phyloP scores from a whole-genome alignment of 2,113 vertebrate genomes.

The Polyodon spathula region DNA sequence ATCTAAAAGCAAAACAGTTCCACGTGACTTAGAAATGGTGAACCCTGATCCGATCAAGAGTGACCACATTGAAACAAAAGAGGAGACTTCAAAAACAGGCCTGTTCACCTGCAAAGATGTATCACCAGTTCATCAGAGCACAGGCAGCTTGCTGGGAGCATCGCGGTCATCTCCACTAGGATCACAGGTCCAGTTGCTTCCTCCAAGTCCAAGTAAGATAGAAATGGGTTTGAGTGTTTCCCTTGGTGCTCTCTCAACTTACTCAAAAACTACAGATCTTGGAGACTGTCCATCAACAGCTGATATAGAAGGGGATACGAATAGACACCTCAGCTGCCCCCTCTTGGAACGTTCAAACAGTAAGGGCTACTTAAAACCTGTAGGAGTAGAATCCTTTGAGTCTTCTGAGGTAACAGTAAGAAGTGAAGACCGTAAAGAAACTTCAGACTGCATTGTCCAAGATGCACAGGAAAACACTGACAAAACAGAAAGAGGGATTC shows the following conservation, averaged over 20 bases:
- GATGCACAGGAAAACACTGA: constrained; percentile 17
- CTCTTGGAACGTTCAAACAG: constrained; percentile 69
- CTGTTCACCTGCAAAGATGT: constrained; percentile 24
- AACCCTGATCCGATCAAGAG: constrained; percentile 20
- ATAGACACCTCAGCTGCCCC: constrained; percentile 69
- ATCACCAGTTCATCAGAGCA: constrained; percentile 47
- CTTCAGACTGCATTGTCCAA: constrained; percentile 22
- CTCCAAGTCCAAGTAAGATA: constrained; percentile 37
- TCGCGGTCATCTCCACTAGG: constrained; percentile 32
- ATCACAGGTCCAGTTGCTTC: constrained; percentile 45
- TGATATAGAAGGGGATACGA: constrained; percentile 39
- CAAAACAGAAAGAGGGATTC: constrained; percentile 27
- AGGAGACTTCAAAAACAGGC: constrained; percentile 17
- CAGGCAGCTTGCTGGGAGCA: constrained; percentile 52
- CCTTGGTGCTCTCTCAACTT: constrained; percentile 51
- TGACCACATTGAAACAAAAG: constrained; percentile 26
- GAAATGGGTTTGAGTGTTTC: constrained; percentile 51
- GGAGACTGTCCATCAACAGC: constrained; percentile 46
- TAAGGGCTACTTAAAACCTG: constrained; percentile 86
- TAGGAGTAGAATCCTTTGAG: constrained; percentile 73
- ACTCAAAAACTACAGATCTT: constrained; percentile 45
- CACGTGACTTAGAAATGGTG: neutral
- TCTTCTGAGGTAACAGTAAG: constrained; percentile 50
- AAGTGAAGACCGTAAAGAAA: constrained; percentile 45
- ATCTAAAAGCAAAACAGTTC: constrained; percentile 1